These are phyloP conservation scores for Cyphomyrus plagiostoma DNA, from an alignment of 2,113 vertebrate genomes.

Conservation along the genomic window DNA sequence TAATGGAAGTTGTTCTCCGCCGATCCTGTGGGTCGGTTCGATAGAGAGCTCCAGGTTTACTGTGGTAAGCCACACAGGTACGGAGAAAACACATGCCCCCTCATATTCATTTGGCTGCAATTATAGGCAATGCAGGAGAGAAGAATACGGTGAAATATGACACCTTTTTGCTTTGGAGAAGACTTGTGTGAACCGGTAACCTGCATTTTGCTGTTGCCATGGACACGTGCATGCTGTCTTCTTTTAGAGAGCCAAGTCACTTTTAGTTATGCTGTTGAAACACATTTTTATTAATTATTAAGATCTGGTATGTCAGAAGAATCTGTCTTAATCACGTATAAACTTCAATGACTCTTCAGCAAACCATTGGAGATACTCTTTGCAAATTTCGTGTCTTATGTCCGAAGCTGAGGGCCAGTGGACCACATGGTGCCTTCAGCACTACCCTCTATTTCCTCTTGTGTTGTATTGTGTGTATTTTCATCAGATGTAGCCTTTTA, in stretches of 20 bases:
- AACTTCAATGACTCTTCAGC: background rate
- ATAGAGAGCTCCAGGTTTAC: background rate
- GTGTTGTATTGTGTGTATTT: background rate
- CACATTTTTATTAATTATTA: background rate
- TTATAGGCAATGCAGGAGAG: background rate
- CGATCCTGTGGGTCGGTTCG: background rate
- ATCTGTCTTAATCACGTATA: background rate
- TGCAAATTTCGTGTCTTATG: background rate
- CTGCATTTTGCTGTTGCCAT: background rate
- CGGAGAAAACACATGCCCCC: background rate
- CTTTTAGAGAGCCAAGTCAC: background rate
- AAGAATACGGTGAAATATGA: background rate
- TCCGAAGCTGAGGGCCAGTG: background rate
- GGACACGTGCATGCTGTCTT: background rate
- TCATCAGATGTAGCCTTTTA: background rate
- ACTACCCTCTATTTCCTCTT: background rate
- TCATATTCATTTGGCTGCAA: background rate
- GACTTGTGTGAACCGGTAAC: background rate
- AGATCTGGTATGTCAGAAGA: background rate
- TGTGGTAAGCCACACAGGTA: background rate
- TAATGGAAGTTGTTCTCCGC: background rate
- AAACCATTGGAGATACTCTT: background rate
- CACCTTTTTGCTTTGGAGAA: background rate
- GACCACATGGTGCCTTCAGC: background rate
- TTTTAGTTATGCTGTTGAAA: background rate